Conservation (phyloP, 2,113 vertebrate genomes). For the Promerops cafer region DNA sequence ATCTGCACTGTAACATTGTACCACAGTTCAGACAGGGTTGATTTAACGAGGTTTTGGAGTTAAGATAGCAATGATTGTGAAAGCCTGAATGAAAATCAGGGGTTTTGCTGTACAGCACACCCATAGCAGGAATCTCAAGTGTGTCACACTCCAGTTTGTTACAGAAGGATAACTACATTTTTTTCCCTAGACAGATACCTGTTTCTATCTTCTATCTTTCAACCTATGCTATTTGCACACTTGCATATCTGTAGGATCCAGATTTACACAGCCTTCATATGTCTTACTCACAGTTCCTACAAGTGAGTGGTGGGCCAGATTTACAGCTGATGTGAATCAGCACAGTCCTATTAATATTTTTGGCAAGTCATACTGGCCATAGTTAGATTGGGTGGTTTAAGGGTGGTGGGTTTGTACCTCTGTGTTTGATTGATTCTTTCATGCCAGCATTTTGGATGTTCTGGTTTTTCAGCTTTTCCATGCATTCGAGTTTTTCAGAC, state of each 20-base stretch:
- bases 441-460: background rate
- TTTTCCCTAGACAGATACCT: background rate
- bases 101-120: background rate
- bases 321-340: background rate
- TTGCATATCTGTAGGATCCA: background rate
- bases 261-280: background rate
- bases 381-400: background rate
- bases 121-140: background rate
- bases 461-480: background rate
- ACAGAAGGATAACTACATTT: background rate
- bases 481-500: background rate
- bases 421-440: background rate
- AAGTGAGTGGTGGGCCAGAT: background rate
- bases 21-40: slow-evolving; percentile 47
- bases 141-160: background rate
- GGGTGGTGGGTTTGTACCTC: background rate
- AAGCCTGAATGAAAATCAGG: slow-evolving; percentile 30
- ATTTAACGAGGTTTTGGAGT: slow-evolving; percentile 50
- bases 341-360: background rate
- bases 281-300: background rate
- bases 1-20: slow-evolving; percentile 42
- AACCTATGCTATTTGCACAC: fast-evolving
- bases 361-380: background rate
- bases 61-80: slow-evolving; percentile 57
- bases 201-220: background rate